Evolutionary conservation across 2,888 invertebrate species (phyloP), one percentile per base, ranked within the genome.

Genomic region (Platynereis dumerilii): DNA sequence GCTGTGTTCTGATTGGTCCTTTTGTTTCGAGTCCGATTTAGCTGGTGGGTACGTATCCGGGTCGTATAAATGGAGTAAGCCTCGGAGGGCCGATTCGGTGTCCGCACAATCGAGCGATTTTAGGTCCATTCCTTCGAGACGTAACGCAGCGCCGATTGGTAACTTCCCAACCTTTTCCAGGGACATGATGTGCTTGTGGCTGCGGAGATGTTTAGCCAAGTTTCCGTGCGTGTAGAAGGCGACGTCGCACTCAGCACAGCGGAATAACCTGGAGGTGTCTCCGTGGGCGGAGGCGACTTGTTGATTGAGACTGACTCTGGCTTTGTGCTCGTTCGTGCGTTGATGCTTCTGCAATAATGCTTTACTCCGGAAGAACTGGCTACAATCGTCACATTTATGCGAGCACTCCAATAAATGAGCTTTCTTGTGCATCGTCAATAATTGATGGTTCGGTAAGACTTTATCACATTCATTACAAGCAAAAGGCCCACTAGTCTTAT

Each of bases 141-240:
- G 94, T 12, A 94, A 94, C 82, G 94, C 95, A 54, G 95, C 92
- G 61, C 96, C 96, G 80, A 93, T 93, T 0, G 96, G 96, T 73
- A 97, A 86, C 85, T 95, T 95, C 65, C 94, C 94, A 70, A 94
- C 86, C 81, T 93, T 93, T 84, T 96, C 96, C 70, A 96, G 87
- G 77, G 93, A 91, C 90, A 93, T 93, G 52, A 96, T 94, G 81
- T 97, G 97, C 89, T 93, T 92, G 87, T 96, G 96, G 71, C 95
- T 95, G 64, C 97, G 90, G 68, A 98, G 87, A 87, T 99, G 98
- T 85, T 97, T 97, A 0, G 96, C 96, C 77, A 99, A 86, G 85
- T 97, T 97, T 0, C 97, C 98, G 79, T 96, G 96, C 78, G 96
- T 96, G 10, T 86, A 77, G 83, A 99, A 98, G 10, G 96, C 96